Evolutionary conservation across 1,140 invertebrate species (phyloP).

Genomic region (Cotesia vestalis): DNA sequence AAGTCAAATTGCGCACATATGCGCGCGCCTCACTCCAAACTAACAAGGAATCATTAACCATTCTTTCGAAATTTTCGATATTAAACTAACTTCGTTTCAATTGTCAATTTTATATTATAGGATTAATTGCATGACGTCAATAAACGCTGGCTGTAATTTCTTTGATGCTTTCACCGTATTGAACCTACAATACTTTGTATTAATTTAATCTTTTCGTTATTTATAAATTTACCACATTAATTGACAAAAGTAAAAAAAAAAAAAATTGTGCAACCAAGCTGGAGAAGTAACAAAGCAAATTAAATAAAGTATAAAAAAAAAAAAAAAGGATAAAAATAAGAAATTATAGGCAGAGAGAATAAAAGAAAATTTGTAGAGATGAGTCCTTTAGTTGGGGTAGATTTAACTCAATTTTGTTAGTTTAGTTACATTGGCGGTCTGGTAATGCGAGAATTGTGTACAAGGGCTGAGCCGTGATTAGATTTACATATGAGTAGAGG

Average conservation of each 20-base stretch:
- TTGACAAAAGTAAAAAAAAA: neutral
- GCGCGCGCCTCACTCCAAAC: no score
- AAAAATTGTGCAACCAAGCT: slow-evolving; percentile 13
- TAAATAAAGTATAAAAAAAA: slow-evolving; percentile 16
- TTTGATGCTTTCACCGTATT: no score
- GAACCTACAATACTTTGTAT: no score
- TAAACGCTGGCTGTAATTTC: slow-evolving; percentile 59
- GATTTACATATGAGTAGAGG: slow-evolving; percentile 52
- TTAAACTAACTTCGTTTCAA: no score
- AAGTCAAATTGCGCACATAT: no score
- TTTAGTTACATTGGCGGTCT: slow-evolving; percentile 49
- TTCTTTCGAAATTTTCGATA: no score
- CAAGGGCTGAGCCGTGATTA: slow-evolving; percentile 45
- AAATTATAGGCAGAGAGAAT: slow-evolving; percentile 22
- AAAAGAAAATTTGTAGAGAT: slow-evolving; percentile 20
- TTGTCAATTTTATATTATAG: no score
- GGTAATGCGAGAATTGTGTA: slow-evolving; percentile 40
- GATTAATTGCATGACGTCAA: slow-evolving; percentile 44
- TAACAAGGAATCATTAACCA: no score
- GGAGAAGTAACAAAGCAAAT: neutral
- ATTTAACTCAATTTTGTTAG: slow-evolving; percentile 52
- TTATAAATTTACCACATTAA: no score
- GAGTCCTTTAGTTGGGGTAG: slow-evolving; percentile 31
- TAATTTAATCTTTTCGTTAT: no score
- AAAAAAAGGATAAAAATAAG: neutral